These are phyloP conservation scores for Cryptus viduatorius DNA, from an alignment of 2,888 invertebrate species.

Conservation along the genomic window DNA sequence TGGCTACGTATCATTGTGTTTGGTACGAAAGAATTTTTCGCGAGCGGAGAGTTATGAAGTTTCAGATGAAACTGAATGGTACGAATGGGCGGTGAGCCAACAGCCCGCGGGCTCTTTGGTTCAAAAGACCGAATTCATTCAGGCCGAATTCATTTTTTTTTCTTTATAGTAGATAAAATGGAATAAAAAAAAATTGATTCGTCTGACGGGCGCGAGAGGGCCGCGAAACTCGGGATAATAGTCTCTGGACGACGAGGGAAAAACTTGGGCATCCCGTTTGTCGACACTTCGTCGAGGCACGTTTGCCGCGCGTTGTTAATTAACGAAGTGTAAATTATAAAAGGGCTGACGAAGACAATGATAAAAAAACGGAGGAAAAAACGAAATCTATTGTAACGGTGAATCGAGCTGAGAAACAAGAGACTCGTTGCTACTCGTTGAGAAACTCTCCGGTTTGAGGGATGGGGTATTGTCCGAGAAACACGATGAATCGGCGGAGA, in stretches of 20 bases:
- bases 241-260: not conserved
- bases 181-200: constrained; percentile 2
- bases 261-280: constrained; percentile 9
- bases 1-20: not conserved
- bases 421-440: not conserved
- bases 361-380: constrained; percentile 17
- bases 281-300: not conserved
- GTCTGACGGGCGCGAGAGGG: not conserved
- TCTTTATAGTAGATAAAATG: not conserved
- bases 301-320: constrained; percentile 22
- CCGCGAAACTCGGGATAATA: constrained; percentile 1
- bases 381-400: constrained; percentile 24
- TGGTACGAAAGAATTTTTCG: not conserved
- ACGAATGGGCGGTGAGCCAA: not conserved
- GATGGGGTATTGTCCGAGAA: not conserved
- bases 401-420: constrained; percentile 24
- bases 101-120: constrained; percentile 3
- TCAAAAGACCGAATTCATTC: not conserved
- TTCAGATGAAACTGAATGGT: not conserved
- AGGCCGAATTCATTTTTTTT: not conserved
- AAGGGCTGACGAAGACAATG: not conserved
- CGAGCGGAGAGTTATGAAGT: constrained; percentile 13
- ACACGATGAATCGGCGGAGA: not conserved
- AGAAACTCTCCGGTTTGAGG: not conserved
- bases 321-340: constrained; percentile 51